Conservation (phyloP, 2,888 invertebrate genomes). For the Acronicta aceris region DNA sequence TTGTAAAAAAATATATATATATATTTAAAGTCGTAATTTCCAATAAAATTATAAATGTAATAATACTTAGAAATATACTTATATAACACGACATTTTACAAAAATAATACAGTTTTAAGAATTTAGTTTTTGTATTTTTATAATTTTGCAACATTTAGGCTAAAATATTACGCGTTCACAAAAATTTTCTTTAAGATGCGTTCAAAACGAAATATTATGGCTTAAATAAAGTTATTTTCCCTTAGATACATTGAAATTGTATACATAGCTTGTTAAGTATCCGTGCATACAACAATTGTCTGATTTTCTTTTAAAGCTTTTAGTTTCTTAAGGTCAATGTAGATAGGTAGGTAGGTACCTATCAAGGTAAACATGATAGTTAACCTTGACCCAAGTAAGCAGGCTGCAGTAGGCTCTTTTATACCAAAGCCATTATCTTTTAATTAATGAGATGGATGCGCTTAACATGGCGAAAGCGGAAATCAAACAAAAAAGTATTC, state of each 20-base stretch:
- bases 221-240: too few relatives aligned
- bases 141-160: not conserved
- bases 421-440: constrained; percentile 10
- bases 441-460: constrained; percentile 10
- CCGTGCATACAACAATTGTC: not conserved
- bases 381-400: constrained; percentile 32
- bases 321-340: not conserved
- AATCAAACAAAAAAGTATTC: not conserved
- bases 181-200: not conserved
- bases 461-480: not conserved
- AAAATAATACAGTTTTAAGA: too few relatives aligned
- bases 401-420: constrained; percentile 4
- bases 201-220: constrained; percentile 1
- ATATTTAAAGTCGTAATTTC: not conserved
- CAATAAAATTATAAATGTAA: not conserved
- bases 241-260: too few relatives aligned
- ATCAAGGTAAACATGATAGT: not conserved
- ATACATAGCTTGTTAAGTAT: too few relatives aligned
- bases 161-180: constrained; percentile 21
- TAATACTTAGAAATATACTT: too few relatives aligned
- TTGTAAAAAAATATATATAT: too few relatives aligned
- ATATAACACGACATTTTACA: too few relatives aligned
- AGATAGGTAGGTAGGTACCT: too few relatives aligned
- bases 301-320: not conserved
- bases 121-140: too few relatives aligned